Evolutionary conservation across 2,797 vertebrate genomes (phyloP), one percentile per base, ranked within the genome.

Genomic region (Lateolabrax maculatus): DNA sequence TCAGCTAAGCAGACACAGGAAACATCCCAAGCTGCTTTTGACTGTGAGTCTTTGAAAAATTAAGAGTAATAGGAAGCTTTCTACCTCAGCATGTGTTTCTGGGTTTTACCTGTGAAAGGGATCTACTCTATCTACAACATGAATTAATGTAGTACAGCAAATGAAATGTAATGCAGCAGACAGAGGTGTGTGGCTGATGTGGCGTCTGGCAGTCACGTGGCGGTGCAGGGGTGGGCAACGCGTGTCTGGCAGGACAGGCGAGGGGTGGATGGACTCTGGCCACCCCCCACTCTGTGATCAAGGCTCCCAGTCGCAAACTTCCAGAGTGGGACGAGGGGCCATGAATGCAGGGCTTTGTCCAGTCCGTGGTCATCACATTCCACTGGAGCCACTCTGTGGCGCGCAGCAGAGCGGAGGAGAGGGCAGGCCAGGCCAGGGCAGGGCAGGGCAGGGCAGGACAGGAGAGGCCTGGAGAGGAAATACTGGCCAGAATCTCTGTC

Each of bases 311-410:
- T 87, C n/a, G 84, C 81, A 56, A 69, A 85, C 90, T 82, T 92
- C 84, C 87, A 89, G 89, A 90, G 93, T 94, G 88, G 92, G 91
- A 83, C 64, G 85, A 53, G 79, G 75, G 83, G 75, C 77, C 64
- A 83, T 95, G 93, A 96, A 96, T 95, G 87, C 87, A 58, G 74
- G 84, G 93, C 94, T 95, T 95, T 95, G 95, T 95, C 90, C 84
- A 5, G 49, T 51, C 89, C 65, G 15, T 91, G 92, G 92, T 95
- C 94, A 95, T 95, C 95, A 95, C 95, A 96, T 96, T 96, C 95
- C 95, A 91, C 84, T 89, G 88, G 94, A 96, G 95, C 93, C 95
- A 95, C 93, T 86, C 68, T 86, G 92, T 77, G 84, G 90, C 85
- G 87, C 29, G 86, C 91, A 93, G 89, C 89, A 83, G 87, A 93